Evolutionary conservation across 30 jellyfish, hydroid and myxozoan genomes (phyloP).

Genomic region (Hydractinia echinata): DNA sequence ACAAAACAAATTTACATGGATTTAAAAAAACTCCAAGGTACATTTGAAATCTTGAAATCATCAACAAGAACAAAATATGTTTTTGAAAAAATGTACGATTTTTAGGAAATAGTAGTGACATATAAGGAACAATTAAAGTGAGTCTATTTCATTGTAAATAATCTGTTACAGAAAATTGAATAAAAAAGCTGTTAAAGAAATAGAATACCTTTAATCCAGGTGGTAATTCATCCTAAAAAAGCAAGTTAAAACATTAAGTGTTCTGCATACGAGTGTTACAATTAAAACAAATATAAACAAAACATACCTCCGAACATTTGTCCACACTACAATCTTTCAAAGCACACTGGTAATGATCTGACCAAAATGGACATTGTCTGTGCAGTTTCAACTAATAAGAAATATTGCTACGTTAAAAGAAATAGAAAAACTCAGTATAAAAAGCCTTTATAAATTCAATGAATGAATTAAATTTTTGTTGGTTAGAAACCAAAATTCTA

Average conservation of each 20-base stretch:
- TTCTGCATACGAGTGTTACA: no score
- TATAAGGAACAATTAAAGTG: no score
- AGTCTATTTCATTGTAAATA: no score
- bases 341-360: conserved; percentile 82
- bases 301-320: conserved; percentile 58
- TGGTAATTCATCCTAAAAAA: conserved; percentile 68
- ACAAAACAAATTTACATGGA: no score
- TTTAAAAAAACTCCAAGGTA: no score
- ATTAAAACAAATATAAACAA: no score
- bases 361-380: conserved; percentile 91
- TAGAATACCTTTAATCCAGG: conserved; percentile 36
- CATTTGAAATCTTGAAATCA: no score
- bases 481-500: background rate
- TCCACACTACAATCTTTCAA: conserved; percentile 87
- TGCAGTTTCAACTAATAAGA: conserved; percentile 62
- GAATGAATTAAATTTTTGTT: background rate
- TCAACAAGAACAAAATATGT: no score
- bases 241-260: background rate
- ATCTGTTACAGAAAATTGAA: no score
- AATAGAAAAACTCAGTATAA: background rate
- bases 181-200: no score
- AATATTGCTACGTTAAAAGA: background rate
- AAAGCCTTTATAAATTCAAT: background rate
- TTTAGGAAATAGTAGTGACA: no score
- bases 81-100: no score